Evolutionary conservation across 1,140 invertebrate genomes (phyloP), one percentile per base, ranked within the genome.

Genomic region (Drusus annulatus): DNA sequence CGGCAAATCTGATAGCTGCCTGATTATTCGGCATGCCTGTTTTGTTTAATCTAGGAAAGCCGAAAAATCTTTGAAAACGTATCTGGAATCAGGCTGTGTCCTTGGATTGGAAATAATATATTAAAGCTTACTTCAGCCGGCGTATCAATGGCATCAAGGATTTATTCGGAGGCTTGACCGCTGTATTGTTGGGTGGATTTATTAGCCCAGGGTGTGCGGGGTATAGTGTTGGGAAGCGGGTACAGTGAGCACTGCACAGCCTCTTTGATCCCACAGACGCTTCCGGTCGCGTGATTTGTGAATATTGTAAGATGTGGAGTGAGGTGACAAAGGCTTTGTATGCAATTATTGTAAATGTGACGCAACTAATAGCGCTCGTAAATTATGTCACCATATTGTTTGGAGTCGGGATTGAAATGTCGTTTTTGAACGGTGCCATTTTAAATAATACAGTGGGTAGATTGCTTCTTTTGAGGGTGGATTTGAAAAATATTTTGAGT

Each of bases 281-380:
- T 69, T 69, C 65, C 65, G 65, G 65, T 69, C 65, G 31, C 45
- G 65, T 51, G 65, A 69, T 36, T 51, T 51, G 6, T n/a, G n/a
- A n/a, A n/a, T n/a, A n/a, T 25, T 6, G 50, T 17, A 69, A n/a
- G 28, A 1, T 28, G 6, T 5, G 3, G 21, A 10, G 21, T 23
- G 54, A 56, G 10, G 36, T 56, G 5, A 63, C 31, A 69, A 69
- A 69, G 31, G 36, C 23, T 69, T 51, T 69, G 65, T 69, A 16
- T 50, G 65, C 62, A 50, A 69, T 69, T 69, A 69, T 69, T 69
- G 65, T 50, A n/a, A 50, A 50, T 65, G 25, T 17, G 36, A 19
- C 15, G 31, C 3, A 16, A 69, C 65, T 69, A 69, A 69, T 69
- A 50, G 36, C 65, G 19, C 65, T 51, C 65, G 17, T 69, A 69